phyloP scores from a whole-genome alignment of 2,888 invertebrate genomes.

The Netelia inedita region DNA sequence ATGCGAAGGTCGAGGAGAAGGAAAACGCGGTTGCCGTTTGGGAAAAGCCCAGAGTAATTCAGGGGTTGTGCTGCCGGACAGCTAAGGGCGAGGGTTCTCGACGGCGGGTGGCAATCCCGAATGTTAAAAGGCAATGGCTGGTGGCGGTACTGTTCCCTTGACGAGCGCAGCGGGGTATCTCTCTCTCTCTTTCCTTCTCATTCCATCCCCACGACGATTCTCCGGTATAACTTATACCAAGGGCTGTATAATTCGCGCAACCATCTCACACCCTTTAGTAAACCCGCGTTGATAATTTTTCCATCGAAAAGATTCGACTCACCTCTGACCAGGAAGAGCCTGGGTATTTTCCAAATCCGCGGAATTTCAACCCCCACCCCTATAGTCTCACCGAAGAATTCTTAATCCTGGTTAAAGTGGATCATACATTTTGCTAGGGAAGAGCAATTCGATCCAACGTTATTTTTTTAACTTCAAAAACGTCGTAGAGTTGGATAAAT shows the following conservation, averaged over 20 bases:
- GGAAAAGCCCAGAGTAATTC: constrained; percentile 74
- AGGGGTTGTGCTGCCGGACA: constrained; percentile 67
- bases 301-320: constrained; percentile 23
- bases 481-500: too few species aligned
- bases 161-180: constrained; percentile 72
- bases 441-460: too few species aligned
- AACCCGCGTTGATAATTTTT: constrained; percentile 41
- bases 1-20: constrained; percentile 17
- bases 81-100: constrained; percentile 62
- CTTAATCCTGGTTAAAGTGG: not conserved
- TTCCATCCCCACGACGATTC: not conserved
- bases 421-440: not conserved
- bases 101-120: constrained; percentile 74
- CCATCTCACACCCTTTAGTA: constrained; percentile 18
- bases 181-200: constrained; percentile 25
- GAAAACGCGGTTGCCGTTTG: constrained; percentile 53
- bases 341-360: constrained; percentile 31
- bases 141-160: constrained; percentile 79
- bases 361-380: constrained; percentile 15
- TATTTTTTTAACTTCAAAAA: too few species aligned
- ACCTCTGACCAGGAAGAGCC: constrained; percentile 15
- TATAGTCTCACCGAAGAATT: not conserved
- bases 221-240: constrained; percentile 14
- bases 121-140: constrained; percentile 78
- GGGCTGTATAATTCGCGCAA: constrained; percentile 23